phyloP scores from a whole-genome alignment of 1,140 invertebrate species.

The Ceratitis capitata region DNA sequence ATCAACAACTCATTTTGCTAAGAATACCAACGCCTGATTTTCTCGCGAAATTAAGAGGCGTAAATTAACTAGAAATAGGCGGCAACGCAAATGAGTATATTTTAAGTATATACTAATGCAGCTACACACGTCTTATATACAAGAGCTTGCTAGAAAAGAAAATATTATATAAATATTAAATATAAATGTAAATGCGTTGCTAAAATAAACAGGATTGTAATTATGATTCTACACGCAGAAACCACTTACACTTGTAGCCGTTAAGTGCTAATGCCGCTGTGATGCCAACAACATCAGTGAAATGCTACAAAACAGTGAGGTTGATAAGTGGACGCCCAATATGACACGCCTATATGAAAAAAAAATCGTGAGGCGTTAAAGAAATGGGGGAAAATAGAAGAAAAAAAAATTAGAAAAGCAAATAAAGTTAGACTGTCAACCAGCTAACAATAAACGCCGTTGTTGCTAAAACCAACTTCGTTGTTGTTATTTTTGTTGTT shows the following conservation, averaged over 20 bases:
- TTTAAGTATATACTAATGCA: neutral
- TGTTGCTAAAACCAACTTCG: neutral
- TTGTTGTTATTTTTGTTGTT: neutral
- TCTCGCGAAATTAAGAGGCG: neutral
- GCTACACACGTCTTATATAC: neutral
- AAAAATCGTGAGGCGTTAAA: neutral
- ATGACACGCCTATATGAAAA: neutral
- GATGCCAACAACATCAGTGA: neutral
- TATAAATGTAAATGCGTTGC: neutral
- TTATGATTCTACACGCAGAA: constrained; percentile 21
- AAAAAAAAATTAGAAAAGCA: neutral
- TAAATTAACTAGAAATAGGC: neutral
- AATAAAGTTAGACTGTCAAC: neutral
- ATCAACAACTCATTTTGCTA: neutral
- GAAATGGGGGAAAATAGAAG: neutral
- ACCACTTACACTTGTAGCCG: neutral
- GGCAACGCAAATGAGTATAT: neutral
- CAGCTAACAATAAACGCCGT: neutral
- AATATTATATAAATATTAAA: no score
- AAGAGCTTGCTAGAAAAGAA: neutral
- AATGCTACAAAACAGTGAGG: neutral
- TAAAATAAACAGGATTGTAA: neutral
- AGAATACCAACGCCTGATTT: neutral
- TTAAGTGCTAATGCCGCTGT: neutral
- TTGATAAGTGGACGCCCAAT: neutral